Base-by-base conservation (phyloP, 2,888 invertebrate species). In the Drosophila macrospina region DNA sequence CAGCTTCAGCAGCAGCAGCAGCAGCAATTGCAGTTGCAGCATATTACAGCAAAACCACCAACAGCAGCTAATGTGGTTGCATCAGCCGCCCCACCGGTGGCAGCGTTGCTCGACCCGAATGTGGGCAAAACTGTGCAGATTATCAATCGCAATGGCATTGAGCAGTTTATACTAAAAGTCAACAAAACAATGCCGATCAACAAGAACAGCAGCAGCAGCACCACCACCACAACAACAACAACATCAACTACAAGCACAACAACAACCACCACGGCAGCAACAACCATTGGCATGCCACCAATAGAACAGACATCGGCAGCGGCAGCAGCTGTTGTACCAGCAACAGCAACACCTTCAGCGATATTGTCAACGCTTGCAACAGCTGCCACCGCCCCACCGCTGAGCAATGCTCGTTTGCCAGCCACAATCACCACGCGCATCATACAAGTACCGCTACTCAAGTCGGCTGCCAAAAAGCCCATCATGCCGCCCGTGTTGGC, bases 391-490 rank as follows among this genome's bases (percentile, higher is more conserved):
- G 51, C 50, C 37, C 67, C 67, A 63, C 51, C 74, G 60, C 44
- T 47, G 32, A 63, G 20, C 73, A 76, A 78, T 41, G 39, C 8
- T 55, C 78, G 63, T 30, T 42, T 51, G 50, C 39, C 63, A 42
- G 69, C 69, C 45, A 76, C 83, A 44, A 85, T 90, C 28, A 90
- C 84, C 37, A 91, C 89, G 36, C 91, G 91, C 56, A 90, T 91
- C 55, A 91, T 91, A 72, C 90, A 91, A 89, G 92, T 90, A 42
- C 91, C 90, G 20, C 55, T 89, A 28, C 74, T 90, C 2, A 91
- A 67, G 91, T 93, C 93, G 42, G 92, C 93, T 5, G 93, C 93
- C 92, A 93, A 93, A 50, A 93, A 94, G 89, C 94, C 94, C 30
- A 93, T 94, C 10, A 91, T 94, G 76, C 90, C 92, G 44, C 91